Conservation (phyloP, 2,888 invertebrate species). For the Conchocele bisecta region DNA sequence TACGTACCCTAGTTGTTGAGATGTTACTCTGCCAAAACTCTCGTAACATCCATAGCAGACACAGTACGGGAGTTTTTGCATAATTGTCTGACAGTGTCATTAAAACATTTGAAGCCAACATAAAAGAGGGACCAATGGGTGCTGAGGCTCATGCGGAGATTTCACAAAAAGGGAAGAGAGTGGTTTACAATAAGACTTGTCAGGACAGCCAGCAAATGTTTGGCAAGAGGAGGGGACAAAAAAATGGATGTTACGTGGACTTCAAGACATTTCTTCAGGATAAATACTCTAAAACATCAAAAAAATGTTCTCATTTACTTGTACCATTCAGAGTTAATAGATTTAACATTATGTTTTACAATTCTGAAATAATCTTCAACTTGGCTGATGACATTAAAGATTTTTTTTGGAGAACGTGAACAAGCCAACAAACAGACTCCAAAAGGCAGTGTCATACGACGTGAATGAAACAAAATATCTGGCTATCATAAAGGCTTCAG, state of each 20-base stretch:
- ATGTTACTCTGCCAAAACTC: too few species aligned
- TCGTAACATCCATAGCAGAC: too few species aligned
- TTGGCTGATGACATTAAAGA: slow-evolving; percentile 18
- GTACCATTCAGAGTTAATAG: slow-evolving; percentile 15
- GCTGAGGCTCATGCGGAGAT: slow-evolving; percentile 24
- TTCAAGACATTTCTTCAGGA: slow-evolving; percentile 20
- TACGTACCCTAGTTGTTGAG: too few species aligned
- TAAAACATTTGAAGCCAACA: slow-evolving; percentile 12
- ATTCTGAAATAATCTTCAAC: slow-evolving; percentile 14
- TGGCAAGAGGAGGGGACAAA: slow-evolving; percentile 31
- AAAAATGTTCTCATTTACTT: background rate
- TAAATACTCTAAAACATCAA: background rate
- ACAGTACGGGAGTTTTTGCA: too few species aligned
- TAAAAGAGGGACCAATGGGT: slow-evolving; percentile 10
- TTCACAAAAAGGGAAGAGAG: slow-evolving; percentile 14
- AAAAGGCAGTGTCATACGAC: slow-evolving; percentile 38
- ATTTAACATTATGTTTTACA: slow-evolving; percentile 37
- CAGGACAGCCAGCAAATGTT: slow-evolving; percentile 27
- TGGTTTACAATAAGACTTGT: slow-evolving; percentile 8
- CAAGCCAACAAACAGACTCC: slow-evolving; percentile 24
- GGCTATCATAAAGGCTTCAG: slow-evolving; percentile 26
- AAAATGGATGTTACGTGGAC: slow-evolving; percentile 30
- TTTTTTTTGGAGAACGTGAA: slow-evolving; percentile 20
- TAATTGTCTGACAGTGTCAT: slow-evolving; percentile 30
- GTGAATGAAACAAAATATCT: slow-evolving; percentile 17